Base-by-base conservation (phyloP, 2,888 invertebrate species). In the Elmis aenea region DNA sequence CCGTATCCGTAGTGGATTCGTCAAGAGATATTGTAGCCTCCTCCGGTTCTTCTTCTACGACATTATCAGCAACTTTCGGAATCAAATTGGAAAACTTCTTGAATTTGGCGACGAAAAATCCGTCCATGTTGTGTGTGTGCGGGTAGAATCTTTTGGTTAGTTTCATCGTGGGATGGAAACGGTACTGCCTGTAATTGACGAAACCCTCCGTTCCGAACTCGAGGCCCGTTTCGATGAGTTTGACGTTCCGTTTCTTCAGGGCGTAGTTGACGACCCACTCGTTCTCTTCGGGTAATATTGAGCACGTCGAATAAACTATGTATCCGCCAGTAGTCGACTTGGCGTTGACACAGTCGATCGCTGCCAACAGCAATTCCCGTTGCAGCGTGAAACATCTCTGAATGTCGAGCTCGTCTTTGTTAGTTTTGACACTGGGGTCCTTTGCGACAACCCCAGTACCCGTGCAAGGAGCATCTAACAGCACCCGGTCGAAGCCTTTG, bases 71-170 rank as follows among this genome's bases (percentile, higher is more conserved):
- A 16, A 52, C 51, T 13, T 64, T 52, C 48, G 71, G 48, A 69
- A 78, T 73, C 22, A 79, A 75, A 70, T 95, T 91, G 0, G 90
- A 91, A 64, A 95, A 86, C 63, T 99, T 99, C 70, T 94, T 93
- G 8, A 99, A 68, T 70, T 99, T 99, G 1, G 96, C 96, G 1
- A 99, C 95, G 71, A 85, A 99, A 68, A 99, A 99, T 2, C 99
- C 99, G 69, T 99, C 99, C 87, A 99, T 91, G 64, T 99, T 99
- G 64, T 99, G 94, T 2, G 87, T 85, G 64, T 99, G 99, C 0
- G 99, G 99, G 70, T 99, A 99, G 70, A 91, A 95, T 31, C 99
- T 75, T 61, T 83, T 79, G 0, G 93, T 87, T 38, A 91, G 67
- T 59, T 89, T 90, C 66, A 99, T 68, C 6, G 87, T 85, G 0